A percentile compares a stretch with the other conserved stretches of the same genome.
Conservation (phyloP, 2,797 vertebrate genomes). For the Monodelphis domestica region DNA sequence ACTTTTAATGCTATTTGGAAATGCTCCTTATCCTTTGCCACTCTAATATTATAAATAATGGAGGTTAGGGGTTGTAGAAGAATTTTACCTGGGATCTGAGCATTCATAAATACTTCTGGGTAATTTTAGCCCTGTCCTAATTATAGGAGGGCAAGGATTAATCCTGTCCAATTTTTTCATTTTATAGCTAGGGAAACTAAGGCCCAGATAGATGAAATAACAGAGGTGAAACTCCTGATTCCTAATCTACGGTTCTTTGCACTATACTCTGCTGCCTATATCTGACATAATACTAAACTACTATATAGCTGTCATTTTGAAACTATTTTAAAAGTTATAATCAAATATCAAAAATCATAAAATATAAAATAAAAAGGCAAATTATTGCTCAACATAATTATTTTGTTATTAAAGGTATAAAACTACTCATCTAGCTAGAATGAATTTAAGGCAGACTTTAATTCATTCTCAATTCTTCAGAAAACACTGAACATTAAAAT, state of each 20-base stretch:
- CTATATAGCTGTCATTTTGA: not conserved
- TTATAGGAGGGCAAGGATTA: not conserved
- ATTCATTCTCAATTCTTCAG: not conserved
- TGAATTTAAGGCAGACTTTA: constrained; percentile 24
- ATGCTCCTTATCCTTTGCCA: not conserved
- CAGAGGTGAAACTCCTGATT: not conserved
- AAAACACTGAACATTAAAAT: constrained; percentile 6
- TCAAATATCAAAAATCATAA: constrained; percentile 9
- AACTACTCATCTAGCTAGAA: not conserved
- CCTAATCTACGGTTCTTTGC: not conserved
- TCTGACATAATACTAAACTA: not conserved
- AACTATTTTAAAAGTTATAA: constrained; percentile 31
- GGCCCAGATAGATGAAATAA: not conserved
- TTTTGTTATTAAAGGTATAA: constrained; percentile 13
- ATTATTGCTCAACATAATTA: constrained; percentile 13
- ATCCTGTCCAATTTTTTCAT: not conserved
- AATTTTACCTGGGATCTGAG: not conserved
- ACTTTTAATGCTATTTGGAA: not conserved
- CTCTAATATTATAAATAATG: not conserved
- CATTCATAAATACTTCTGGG: not conserved
- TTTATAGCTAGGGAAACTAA: not conserved
- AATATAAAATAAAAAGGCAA: constrained; percentile 19
- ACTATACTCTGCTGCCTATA: not conserved
- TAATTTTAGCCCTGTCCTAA: not conserved
- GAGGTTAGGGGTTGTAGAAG: not conserved